A percentile compares a stretch with the other conserved stretches of the same genome.
Evolutionary conservation across 2,888 invertebrate genomes (phyloP).

Genomic region (Cataglyphis albicans): DNA sequence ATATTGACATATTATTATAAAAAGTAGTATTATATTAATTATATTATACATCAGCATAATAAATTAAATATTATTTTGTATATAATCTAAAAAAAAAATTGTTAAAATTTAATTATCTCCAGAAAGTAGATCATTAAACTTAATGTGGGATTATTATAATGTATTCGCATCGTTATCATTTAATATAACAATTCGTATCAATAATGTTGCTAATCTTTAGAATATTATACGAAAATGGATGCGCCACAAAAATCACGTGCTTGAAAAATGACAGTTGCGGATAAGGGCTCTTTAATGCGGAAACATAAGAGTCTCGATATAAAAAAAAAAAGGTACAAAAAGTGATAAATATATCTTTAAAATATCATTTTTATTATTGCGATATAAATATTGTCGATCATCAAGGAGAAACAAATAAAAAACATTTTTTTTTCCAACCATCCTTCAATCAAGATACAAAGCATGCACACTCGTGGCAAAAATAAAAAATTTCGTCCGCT

Average conservation of each 20-base stretch:
- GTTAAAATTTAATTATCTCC: neutral
- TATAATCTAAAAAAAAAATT: neutral
- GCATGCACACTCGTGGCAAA: neutral
- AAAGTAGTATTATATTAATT: neutral
- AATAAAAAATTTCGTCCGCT: slow-evolving; percentile 29
- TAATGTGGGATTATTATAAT: neutral
- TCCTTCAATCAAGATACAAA: slow-evolving; percentile 12
- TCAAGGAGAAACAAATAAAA: neutral
- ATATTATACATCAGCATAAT: neutral
- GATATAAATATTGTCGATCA: neutral
- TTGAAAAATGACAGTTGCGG: neutral
- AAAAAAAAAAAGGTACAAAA: neutral
- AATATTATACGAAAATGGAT: neutral
- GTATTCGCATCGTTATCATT: neutral
- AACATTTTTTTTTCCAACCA: slow-evolving; percentile 27
- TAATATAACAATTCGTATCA: neutral
- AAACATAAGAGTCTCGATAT: neutral
- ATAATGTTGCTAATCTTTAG: neutral
- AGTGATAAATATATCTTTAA: neutral
- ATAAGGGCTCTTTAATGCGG: neutral
- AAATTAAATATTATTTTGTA: neutral
- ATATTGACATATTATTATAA: neutral
- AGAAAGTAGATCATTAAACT: neutral
- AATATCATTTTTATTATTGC: neutral
- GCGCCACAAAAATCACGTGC: neutral